Evolutionary conservation across 2,797 vertebrate species (phyloP).

Genomic region (Pipistrellus nathusii): DNA sequence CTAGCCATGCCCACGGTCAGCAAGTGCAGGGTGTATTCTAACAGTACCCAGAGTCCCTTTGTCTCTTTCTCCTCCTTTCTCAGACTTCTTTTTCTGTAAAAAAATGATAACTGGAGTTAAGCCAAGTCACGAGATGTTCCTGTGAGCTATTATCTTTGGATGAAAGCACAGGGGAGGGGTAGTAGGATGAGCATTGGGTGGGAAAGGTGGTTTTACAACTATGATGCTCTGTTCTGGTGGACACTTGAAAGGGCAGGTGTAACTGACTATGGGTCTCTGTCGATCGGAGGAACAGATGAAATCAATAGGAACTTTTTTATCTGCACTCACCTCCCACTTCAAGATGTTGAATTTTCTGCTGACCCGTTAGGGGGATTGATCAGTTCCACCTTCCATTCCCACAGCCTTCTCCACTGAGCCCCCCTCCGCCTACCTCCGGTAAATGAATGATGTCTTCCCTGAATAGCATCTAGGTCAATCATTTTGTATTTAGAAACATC

Average conservation of each 20-base stretch:
- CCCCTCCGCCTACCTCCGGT: fast-evolving
- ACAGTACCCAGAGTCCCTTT: not conserved
- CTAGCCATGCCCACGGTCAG: too few species aligned
- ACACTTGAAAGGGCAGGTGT: not conserved
- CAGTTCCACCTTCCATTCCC: not conserved
- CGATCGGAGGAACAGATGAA: not conserved
- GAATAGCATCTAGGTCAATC: not conserved
- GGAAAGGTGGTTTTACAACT: not conserved
- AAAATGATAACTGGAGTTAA: not conserved
- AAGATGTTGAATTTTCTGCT: not conserved
- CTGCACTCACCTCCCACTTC: not conserved
- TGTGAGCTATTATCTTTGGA: not conserved
- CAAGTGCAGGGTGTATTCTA: fast-evolving
- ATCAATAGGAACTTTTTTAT: not conserved
- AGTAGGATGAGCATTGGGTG: not conserved
- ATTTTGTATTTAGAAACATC: not conserved
- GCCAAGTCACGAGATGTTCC: not conserved
- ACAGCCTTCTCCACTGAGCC: not conserved
- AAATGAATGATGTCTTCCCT: not conserved
- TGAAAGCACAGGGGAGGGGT: not conserved
- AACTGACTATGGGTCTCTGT: not conserved
- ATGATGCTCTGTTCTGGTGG: not conserved
- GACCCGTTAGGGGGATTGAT: not conserved
- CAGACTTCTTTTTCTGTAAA: not conserved
- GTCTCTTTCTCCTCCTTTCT: not conserved